These are phyloP conservation scores for Watersipora subatra DNA, from an alignment of 1,140 invertebrate species.

Conservation along the genomic window DNA sequence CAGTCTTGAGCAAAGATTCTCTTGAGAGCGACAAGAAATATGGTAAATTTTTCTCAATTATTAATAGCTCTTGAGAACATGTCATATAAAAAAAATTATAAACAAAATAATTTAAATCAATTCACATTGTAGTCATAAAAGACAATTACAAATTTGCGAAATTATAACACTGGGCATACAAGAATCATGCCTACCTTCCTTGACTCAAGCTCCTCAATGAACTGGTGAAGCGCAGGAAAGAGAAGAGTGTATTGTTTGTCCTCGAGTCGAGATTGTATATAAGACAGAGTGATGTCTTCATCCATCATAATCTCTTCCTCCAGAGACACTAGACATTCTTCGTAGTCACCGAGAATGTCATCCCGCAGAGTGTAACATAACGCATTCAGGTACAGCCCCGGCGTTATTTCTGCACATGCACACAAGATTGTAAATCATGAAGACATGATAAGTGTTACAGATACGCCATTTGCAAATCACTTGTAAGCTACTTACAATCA, in stretches of 20 bases:
- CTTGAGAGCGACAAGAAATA: too few relatives aligned
- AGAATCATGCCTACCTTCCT: background rate
- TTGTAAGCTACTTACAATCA: too few relatives aligned
- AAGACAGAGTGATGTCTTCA: background rate
- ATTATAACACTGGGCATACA: too few relatives aligned
- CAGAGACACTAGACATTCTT: background rate
- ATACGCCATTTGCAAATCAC: too few relatives aligned
- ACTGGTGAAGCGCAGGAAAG: background rate
- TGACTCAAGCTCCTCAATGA: background rate
- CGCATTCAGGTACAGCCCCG: background rate
- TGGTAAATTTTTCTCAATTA: too few relatives aligned
- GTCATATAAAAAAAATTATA: too few relatives aligned
- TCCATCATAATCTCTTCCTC: background rate
- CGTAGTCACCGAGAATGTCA: constrained; percentile 3
- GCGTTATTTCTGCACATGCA: background rate
- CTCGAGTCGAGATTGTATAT: background rate
- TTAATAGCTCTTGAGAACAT: too few relatives aligned
- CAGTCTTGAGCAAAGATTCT: too few relatives aligned
- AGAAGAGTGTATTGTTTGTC: background rate
- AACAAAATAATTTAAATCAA: too few relatives aligned
- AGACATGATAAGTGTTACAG: too few relatives aligned
- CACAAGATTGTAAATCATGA: background rate
- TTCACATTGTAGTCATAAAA: too few relatives aligned
- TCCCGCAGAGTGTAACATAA: background rate
- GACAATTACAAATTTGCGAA: too few relatives aligned